Evolutionary conservation across 2,113 vertebrate species (phyloP).

Genomic region (Thalassarche chlororhynchos): DNA sequence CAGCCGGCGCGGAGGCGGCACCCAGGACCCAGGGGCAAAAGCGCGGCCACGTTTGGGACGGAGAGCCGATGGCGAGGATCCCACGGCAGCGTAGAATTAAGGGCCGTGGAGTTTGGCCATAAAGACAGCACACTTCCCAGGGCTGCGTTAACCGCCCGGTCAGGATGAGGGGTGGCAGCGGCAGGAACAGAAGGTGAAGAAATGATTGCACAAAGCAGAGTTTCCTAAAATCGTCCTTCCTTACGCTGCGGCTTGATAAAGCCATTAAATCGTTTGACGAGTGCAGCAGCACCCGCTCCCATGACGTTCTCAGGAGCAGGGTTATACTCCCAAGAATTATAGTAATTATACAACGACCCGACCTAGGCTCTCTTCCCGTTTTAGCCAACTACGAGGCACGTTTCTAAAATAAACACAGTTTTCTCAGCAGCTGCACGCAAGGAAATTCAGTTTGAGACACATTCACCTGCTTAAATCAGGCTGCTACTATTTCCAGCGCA

Average conservation of each 20-base stretch:
- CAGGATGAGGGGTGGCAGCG: background rate
- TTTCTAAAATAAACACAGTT: background rate
- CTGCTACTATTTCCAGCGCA: background rate
- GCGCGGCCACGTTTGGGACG: background rate
- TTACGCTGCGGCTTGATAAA: background rate
- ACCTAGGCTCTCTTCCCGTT: background rate
- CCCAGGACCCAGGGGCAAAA: background rate
- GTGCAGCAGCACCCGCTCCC: background rate
- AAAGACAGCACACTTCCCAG: accelerated
- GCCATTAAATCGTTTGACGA: accelerated
- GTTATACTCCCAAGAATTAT: background rate
- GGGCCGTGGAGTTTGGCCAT: background rate
- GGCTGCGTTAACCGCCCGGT: no score
- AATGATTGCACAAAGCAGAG: background rate
- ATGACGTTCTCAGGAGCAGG: no score
- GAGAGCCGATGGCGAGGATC: background rate
- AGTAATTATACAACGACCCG: background rate
- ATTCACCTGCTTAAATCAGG: background rate
- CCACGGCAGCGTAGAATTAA: no score
- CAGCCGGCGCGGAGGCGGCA: background rate
- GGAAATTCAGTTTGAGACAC: background rate
- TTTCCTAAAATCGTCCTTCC: background rate
- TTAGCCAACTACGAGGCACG: background rate
- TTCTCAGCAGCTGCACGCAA: background rate
- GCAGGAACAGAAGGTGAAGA: background rate